Evolutionary conservation across 2,113 vertebrate species (phyloP).

Genomic region (Australoheros scitulus): DNA sequence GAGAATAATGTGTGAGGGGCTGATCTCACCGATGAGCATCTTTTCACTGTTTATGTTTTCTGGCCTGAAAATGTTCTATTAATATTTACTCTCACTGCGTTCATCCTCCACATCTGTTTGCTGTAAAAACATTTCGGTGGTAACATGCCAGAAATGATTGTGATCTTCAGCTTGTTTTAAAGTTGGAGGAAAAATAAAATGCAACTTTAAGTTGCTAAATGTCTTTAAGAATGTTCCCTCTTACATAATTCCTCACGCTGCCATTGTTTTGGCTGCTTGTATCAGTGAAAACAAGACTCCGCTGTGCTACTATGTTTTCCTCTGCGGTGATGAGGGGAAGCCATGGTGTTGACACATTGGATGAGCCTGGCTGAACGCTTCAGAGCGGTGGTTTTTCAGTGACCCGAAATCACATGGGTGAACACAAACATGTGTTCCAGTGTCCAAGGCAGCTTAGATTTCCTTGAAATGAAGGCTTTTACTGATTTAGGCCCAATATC

Average conservation of each 20-base stretch:
- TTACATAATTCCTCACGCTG: not conserved
- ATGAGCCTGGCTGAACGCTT: slow-evolving; percentile 20
- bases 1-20: not conserved
- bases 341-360: slow-evolving; percentile 50
- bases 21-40: not conserved
- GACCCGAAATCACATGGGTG: slow-evolving; percentile 52
- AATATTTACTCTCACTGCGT: not conserved
- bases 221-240: not conserved
- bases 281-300: slow-evolving; percentile 22
- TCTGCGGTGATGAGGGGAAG: slow-evolving; percentile 47
- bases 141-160: not conserved
- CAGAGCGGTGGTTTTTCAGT: slow-evolving; percentile 45
- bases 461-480: slow-evolving; percentile 41
- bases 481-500: slow-evolving; percentile 13
- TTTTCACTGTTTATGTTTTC: not conserved
- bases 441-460: slow-evolving; percentile 13
- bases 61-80: not conserved
- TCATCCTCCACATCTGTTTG: not conserved
- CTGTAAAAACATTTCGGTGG: not conserved
- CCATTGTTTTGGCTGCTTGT: slow-evolving; percentile 18
- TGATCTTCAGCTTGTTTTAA: not conserved
- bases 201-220: not conserved
- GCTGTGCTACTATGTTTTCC: slow-evolving; percentile 45
- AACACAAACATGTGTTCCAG: slow-evolving; percentile 46
- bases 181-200: not conserved